Evolutionary conservation across 2,888 invertebrate genomes (phyloP).

Genomic region (Anoncus sp.): DNA sequence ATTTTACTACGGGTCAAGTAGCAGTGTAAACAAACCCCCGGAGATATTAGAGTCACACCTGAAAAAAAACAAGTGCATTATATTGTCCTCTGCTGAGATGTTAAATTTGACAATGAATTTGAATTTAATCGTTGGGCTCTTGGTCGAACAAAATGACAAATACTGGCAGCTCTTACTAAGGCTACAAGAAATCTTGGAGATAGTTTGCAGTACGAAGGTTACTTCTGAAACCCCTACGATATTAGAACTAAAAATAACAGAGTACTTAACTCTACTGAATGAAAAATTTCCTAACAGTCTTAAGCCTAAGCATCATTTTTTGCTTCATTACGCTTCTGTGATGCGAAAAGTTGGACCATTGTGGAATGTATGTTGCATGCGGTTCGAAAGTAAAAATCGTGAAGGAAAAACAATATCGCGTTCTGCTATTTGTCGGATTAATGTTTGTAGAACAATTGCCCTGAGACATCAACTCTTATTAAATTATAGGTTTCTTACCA

Average conservation of each 20-base stretch:
- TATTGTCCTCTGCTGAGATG: slow-evolving; percentile 49
- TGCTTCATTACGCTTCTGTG: slow-evolving; percentile 62
- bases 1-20: slow-evolving; percentile 31
- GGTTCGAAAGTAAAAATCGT: slow-evolving; percentile 64
- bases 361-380: slow-evolving; percentile 59
- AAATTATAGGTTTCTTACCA: slow-evolving; percentile 49
- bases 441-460: slow-evolving; percentile 63
- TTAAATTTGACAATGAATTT: slow-evolving; percentile 29
- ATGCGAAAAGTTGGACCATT: slow-evolving; percentile 64
- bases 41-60: slow-evolving; percentile 37
- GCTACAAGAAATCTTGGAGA: slow-evolving; percentile 6
- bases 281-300: slow-evolving; percentile 53
- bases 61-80: slow-evolving; percentile 23
- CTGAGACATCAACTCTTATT: slow-evolving; percentile 62
- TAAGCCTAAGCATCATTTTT: slow-evolving; percentile 67
- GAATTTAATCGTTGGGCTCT: slow-evolving; percentile 45
- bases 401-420: slow-evolving; percentile 62
- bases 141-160: slow-evolving; percentile 66
- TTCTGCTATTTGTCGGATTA: slow-evolving; percentile 56
- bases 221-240: slow-evolving; percentile 8
- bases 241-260: slow-evolving; percentile 21
- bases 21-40: slow-evolving; percentile 35
- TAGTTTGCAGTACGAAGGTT: slow-evolving; percentile 15
- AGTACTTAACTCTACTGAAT: slow-evolving; percentile 52
- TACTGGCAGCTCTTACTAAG: slow-evolving; percentile 54